A percentile compares a stretch with the other conserved stretches of the same genome.
Evolutionary conservation across 2,888 invertebrate genomes (phyloP).

Genomic region (Globia sparganii): DNA sequence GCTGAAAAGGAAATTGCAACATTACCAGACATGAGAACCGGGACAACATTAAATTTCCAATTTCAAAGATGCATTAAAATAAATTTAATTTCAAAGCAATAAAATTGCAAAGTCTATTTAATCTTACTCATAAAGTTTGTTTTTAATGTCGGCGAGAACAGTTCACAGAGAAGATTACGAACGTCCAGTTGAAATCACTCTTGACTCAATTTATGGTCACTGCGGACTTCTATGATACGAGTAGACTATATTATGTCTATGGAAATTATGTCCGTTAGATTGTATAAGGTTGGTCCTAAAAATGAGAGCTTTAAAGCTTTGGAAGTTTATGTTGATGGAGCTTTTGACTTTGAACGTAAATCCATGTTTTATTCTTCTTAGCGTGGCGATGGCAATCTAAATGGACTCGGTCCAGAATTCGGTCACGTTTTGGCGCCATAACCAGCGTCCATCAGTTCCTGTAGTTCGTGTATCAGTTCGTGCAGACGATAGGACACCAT

Average conservation of each 20-base stretch:
- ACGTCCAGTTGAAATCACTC: slow-evolving; percentile 53
- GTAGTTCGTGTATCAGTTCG: too few relatives aligned
- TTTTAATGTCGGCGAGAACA: slow-evolving; percentile 51
- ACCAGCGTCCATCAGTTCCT: not conserved
- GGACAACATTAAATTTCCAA: slow-evolving; percentile 15
- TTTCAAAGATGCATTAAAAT: slow-evolving; percentile 42
- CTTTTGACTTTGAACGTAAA: slow-evolving; percentile 5
- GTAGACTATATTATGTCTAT: slow-evolving; percentile 40
- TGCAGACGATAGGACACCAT: not conserved
- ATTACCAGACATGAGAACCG: slow-evolving; percentile 15
- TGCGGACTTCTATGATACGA: slow-evolving; percentile 41
- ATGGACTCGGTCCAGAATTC: not conserved
- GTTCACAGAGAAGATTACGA: slow-evolving; percentile 46
- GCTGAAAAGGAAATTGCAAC: not conserved
- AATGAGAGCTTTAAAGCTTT: not conserved
- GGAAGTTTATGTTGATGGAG: not conserved
- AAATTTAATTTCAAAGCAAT: slow-evolving; percentile 58
- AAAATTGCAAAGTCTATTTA: slow-evolving; percentile 57
- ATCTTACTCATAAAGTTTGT: slow-evolving; percentile 62
- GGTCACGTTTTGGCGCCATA: not conserved
- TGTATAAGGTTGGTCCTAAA: slow-evolving; percentile 4
- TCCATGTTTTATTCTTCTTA: not conserved
- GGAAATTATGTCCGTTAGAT: slow-evolving; percentile 33
- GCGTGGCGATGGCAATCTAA: not conserved
- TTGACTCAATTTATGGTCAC: slow-evolving; percentile 52